Evolutionary conservation across 1,140 invertebrate genomes (phyloP).

Genomic region (Polyergus mexicanus): DNA sequence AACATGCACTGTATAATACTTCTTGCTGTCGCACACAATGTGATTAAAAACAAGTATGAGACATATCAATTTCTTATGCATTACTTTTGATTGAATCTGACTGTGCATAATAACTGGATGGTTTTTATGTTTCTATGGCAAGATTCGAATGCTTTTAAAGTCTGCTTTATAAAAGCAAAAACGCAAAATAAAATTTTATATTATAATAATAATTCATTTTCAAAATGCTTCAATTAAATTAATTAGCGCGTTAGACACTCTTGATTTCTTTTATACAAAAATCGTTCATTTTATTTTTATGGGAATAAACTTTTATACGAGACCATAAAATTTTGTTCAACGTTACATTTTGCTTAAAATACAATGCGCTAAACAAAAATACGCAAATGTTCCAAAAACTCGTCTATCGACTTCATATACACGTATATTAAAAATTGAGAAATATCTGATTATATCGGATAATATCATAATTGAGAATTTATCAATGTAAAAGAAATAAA

Average conservation of each 20-base stretch:
- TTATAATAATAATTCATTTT: background rate
- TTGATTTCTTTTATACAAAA: background rate
- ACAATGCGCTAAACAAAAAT: background rate
- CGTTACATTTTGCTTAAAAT: background rate
- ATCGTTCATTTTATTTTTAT: background rate
- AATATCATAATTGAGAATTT: too few relatives aligned
- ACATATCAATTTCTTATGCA: background rate
- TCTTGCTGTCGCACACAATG: background rate
- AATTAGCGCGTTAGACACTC: background rate
- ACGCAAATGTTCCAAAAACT: background rate
- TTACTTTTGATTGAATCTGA: too few relatives aligned
- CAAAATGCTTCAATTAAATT: background rate
- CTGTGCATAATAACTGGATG: background rate
- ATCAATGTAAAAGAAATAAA: constrained; percentile 4
- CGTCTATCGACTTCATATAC: background rate
- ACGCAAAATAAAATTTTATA: background rate
- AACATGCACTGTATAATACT: constrained; percentile 10
- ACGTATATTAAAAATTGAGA: background rate
- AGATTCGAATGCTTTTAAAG: background rate
- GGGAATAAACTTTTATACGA: background rate
- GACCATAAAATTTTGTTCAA: background rate
- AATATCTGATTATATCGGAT: too few relatives aligned
- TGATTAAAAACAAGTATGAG: background rate
- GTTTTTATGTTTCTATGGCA: background rate
- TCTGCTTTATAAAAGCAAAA: background rate